Conservation (phyloP, 2,797 vertebrate genomes). For the Gambelia wislizenii region DNA sequence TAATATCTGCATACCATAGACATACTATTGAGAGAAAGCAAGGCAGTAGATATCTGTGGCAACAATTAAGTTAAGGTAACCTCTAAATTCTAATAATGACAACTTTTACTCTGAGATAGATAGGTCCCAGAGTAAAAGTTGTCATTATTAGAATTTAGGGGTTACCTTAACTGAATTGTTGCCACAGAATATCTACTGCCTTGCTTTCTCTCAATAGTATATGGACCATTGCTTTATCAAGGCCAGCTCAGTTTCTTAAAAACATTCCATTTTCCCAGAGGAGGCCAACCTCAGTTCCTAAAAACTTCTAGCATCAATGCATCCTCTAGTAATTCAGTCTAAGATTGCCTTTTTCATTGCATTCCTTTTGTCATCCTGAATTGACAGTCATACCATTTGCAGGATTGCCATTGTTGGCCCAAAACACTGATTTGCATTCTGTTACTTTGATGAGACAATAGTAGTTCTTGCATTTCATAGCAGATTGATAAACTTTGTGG, state of each 20-base stretch:
- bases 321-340: background rate
- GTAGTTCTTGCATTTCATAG: background rate
- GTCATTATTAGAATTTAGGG: background rate
- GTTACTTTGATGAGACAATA: background rate
- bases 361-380: background rate
- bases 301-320: background rate
- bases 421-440: background rate
- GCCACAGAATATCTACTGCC: background rate
- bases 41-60: background rate
- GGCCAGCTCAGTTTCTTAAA: background rate
- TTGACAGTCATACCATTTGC: background rate
- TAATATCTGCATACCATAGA: background rate
- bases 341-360: background rate
- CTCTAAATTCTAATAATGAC: background rate
- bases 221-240: background rate
- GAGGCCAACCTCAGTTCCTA: background rate
- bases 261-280: background rate
- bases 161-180: background rate
- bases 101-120: background rate
- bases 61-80: background rate
- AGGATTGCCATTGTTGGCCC: background rate
- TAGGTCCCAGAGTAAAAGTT: background rate
- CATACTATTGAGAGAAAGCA: background rate
- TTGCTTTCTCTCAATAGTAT: background rate
- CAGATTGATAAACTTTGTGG: background rate